Evolutionary conservation across 2,113 vertebrate species (phyloP).

Genomic region (Pterocles gutturalis): DNA sequence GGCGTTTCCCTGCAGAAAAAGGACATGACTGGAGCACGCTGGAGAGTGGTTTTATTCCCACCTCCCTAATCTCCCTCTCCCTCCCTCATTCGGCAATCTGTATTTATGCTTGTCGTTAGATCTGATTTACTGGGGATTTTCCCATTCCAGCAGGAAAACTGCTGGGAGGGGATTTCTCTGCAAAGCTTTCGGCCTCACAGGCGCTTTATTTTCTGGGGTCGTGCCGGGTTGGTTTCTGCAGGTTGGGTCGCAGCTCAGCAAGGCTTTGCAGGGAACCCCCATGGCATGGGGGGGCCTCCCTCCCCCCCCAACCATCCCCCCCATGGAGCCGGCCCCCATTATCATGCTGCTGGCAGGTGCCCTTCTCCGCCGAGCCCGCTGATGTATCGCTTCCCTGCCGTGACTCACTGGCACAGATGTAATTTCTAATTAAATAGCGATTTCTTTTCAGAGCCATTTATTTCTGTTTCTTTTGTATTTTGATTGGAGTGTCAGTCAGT

Average conservation of each 20-base stretch:
- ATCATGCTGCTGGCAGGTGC: background rate
- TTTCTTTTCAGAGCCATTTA: conserved; percentile 39
- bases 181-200: background rate
- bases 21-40: fast-evolving
- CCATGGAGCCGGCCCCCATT: background rate
- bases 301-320: fast-evolving
- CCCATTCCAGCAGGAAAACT: background rate
- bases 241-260: background rate
- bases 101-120: background rate
- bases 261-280: background rate
- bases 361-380: background rate
- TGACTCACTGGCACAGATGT: conserved; percentile 20
- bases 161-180: conserved; percentile 2
- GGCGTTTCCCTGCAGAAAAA: fast-evolving
- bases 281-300: background rate
- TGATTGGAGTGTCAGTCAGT: conserved; percentile 23
- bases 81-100: background rate
- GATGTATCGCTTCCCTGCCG: background rate
- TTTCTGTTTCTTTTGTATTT: conserved; percentile 22
- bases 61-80: background rate
- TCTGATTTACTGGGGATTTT: conserved; percentile 34
- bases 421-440: conserved; percentile 33
- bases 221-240: background rate
- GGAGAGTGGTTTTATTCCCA: background rate
- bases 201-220: background rate